phyloP scores from a whole-genome alignment of 2,113 vertebrate genomes.

The Sinocyclocheilus anshuiensis region DNA sequence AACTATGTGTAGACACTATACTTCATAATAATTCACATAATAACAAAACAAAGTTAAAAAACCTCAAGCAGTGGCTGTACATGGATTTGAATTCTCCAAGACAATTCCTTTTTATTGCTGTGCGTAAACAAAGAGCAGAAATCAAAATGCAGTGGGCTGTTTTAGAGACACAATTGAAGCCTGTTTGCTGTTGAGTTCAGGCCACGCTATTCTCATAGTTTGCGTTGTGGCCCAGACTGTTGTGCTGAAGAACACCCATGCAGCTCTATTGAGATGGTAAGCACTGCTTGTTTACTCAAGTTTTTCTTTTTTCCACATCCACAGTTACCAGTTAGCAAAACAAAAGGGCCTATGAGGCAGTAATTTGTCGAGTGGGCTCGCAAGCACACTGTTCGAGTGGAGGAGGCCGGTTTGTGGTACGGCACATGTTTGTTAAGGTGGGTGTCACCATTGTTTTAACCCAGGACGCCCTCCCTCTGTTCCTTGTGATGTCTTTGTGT shows the following conservation, averaged over 20 bases:
- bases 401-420: conserved; percentile 72
- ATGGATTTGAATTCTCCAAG: background rate
- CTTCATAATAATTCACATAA: background rate
- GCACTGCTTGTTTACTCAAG: conserved; percentile 78
- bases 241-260: conserved; percentile 69
- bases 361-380: conserved; percentile 74
- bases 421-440: conserved; percentile 74
- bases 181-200: conserved; percentile 50
- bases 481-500: conserved; percentile 55
- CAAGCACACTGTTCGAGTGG: conserved; percentile 67
- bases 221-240: conserved; percentile 54
- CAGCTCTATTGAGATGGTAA: conserved; percentile 76
- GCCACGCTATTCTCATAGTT: conserved; percentile 46
- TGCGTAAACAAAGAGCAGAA: conserved; percentile 41
- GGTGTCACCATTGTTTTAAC: conserved; percentile 78
- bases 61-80: background rate
- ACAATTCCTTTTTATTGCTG: conserved; percentile 28
- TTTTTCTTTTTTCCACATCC: conserved; percentile 66
- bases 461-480: conserved; percentile 58
- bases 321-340: conserved; percentile 71
- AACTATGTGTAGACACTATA: background rate
- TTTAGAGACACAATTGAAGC: conserved; percentile 49
- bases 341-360: conserved; percentile 74
- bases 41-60: background rate
- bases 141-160: conserved; percentile 57